A percentile compares a stretch with the other conserved stretches of the same genome.
Conservation (phyloP, 2,797 vertebrate genomes). For the Etheostoma perlongum region DNA sequence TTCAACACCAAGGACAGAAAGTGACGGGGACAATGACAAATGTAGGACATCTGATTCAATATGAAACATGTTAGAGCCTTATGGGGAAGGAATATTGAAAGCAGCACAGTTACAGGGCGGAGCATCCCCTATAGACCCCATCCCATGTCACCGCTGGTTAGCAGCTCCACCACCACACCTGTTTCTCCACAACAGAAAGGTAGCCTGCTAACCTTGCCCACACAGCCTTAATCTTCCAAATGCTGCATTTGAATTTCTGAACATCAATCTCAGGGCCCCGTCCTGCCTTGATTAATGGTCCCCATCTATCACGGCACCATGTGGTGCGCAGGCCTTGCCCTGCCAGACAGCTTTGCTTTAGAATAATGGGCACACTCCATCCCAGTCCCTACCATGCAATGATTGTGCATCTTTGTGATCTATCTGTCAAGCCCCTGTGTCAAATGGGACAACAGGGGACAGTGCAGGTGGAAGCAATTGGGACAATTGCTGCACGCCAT, state of each 20-base stretch:
- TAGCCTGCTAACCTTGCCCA: conserved; percentile 79
- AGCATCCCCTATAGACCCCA: conserved; percentile 19
- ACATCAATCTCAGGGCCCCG: conserved; percentile 83
- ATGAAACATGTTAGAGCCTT: conserved; percentile 31
- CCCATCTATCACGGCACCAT: conserved; percentile 84
- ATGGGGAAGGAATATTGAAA: conserved; percentile 48
- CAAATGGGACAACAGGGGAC: conserved; percentile 76
- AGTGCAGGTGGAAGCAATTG: conserved; percentile 60
- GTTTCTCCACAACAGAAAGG: conserved; percentile 57
- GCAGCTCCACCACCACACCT: conserved; percentile 41
- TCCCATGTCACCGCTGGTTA: conserved; percentile 32
- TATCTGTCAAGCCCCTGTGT: conserved; percentile 78
- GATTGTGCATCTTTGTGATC: conserved; percentile 83
- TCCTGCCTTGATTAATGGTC: conserved; percentile 85
- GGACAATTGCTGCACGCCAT: conserved; percentile 50
- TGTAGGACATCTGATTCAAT: conserved; percentile 59
- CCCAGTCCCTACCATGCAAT: conserved; percentile 74
- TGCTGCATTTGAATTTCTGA: conserved; percentile 87
- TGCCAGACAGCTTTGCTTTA: conserved; percentile 85
- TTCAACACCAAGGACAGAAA: conserved; percentile 31
- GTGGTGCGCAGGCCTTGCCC: conserved; percentile 78
- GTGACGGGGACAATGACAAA: conserved; percentile 68
- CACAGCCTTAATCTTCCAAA: conserved; percentile 86
- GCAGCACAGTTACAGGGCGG: conserved; percentile 35
- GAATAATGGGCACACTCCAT: conserved; percentile 85